Base-by-base conservation (phyloP, 2,888 invertebrate genomes). In the Labia minor region DNA sequence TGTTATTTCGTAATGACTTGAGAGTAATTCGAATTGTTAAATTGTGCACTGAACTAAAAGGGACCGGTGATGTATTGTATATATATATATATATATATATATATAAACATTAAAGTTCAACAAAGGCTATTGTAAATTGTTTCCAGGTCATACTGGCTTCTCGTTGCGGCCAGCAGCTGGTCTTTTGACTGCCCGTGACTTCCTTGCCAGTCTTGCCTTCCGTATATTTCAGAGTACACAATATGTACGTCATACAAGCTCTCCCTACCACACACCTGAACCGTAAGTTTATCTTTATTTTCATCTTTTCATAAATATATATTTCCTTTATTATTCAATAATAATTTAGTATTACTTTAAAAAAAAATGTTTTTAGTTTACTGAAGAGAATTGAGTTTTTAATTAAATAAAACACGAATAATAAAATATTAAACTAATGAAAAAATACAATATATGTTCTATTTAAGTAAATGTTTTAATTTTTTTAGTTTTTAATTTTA, bases 221-320 rank as follows among this genome's bases (percentile, higher is more conserved):
- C 82, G 90, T 19, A 86, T 91, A 8, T 91, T 91, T 75, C 89
- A 91, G 75, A 90, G 89, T 76, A 91, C 91, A 1, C 91, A 91
- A 74, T 98, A 99, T 75, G 95, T 98, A 71, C 86, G 98, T 0
- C 98, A 98, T 77, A 89, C 92, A 0, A 93, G 95, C 0, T 95
- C 97, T 79, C 98, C 98, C 0, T 95, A 96, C 79, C 98, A 99
- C 78, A 98, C 97, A 0, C 98, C 98, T 0, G 98, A 98, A 80
- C 97, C 97, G 96, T 98, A 81, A 86, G 89, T 85, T 65, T n/a
- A n/a, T n/a, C n/a, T n/a, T n/a, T n/a, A n/a, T n/a, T n/a, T n/a
- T n/a, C n/a, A n/a, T n/a, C n/a, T n/a, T n/a, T n/a, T 11, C 33
- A 8, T 33, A 8, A 33, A 33, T 33, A 8, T 33, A 33, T 33